Conservation (phyloP, 2,113 vertebrate genomes). For the Manacus vitellinus region DNA sequence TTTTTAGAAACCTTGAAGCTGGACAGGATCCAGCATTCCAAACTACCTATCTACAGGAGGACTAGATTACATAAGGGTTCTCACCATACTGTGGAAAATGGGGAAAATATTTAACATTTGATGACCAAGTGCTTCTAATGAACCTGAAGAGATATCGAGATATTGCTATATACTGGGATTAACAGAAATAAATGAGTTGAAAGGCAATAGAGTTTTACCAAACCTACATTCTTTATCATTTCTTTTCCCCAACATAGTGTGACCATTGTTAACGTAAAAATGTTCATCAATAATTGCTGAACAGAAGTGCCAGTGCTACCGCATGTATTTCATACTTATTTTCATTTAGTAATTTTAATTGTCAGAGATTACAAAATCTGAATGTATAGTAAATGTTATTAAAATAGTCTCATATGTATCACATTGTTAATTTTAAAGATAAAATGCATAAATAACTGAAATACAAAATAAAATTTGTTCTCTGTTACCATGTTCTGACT, state of each 20-base stretch:
- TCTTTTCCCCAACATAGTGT: background rate
- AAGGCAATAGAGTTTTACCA: background rate
- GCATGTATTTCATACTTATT: background rate
- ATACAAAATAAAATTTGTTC: background rate
- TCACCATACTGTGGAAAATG: background rate
- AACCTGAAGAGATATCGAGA: background rate
- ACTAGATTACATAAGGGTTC: background rate
- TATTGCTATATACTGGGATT: background rate
- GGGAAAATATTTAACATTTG: background rate
- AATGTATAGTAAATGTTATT: background rate
- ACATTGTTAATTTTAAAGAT: background rate
- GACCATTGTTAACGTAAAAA: background rate
- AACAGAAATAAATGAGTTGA: background rate
- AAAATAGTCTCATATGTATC: background rate
- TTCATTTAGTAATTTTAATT: background rate
- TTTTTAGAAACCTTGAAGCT: background rate
- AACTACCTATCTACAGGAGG: background rate
- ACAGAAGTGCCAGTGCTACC: background rate
- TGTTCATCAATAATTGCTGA: rapidly evolving
- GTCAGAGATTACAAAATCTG: background rate
- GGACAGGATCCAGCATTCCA: background rate
- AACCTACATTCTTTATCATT: background rate
- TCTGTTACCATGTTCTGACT: background rate
- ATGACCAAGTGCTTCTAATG: background rate
- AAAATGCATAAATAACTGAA: background rate